Percentiles rank a stretch among this genome's conserved stretches.
Conservation (phyloP, 2,888 invertebrate species). For the Andrena minutula region DNA sequence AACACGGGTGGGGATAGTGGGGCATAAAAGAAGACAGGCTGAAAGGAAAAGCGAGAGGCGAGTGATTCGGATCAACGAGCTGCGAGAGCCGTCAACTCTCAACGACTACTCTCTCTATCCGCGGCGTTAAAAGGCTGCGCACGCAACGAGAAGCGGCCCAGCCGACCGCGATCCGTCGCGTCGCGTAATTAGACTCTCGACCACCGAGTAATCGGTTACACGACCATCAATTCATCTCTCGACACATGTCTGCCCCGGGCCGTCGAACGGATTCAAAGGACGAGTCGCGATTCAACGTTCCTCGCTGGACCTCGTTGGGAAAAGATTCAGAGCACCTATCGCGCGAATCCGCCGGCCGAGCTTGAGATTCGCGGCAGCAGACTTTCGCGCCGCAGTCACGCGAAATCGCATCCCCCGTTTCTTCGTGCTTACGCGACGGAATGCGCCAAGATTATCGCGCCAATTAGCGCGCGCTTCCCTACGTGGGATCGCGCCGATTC, state of each 20-base stretch:
- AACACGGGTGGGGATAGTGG: no score
- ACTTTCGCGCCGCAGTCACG: conserved; percentile 20
- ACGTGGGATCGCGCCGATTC: conserved; percentile 28
- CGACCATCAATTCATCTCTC: conserved; percentile 16
- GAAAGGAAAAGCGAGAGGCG: not conserved
- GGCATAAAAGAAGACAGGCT: not conserved
- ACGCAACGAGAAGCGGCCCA: not conserved
- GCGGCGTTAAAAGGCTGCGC: not conserved
- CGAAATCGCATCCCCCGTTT: conserved; percentile 15
- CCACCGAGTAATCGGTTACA: not conserved
- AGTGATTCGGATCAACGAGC: not conserved
- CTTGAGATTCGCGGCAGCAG: not conserved
- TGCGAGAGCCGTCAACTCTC: not conserved
- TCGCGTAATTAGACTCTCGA: conserved; percentile 16
- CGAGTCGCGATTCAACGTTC: not conserved
- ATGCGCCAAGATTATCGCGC: conserved; percentile 39
- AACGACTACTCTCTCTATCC: not conserved
- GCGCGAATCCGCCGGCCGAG: conserved; percentile 12
- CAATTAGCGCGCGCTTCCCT: conserved; percentile 43
- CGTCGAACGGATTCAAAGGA: conserved; percentile 8
- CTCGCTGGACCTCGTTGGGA: not conserved
- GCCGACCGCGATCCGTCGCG: not conserved
- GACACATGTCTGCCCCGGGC: not conserved
- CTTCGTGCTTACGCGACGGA: conserved; percentile 28
- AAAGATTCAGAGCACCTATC: not conserved